phyloP scores from a whole-genome alignment of 2,888 invertebrate species.

The Caenorhabditis doughertyi region DNA sequence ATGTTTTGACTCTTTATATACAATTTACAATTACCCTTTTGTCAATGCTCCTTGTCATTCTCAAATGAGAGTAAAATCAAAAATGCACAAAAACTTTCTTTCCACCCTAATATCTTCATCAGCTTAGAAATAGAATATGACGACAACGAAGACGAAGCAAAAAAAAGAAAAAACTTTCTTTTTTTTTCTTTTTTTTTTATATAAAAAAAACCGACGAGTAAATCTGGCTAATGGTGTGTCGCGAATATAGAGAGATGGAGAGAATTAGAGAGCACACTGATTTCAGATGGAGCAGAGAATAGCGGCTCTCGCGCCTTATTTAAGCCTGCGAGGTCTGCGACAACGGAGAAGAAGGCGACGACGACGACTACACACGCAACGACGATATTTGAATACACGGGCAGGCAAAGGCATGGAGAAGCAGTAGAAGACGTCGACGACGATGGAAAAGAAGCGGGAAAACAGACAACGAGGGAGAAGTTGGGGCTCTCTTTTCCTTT shows the following conservation, averaged over 20 bases:
- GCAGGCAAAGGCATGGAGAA: constrained; percentile 33
- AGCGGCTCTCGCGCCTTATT: constrained; percentile 59
- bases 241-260: constrained; percentile 12
- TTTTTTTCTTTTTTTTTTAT: constrained; percentile 5
- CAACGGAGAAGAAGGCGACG: constrained; percentile 9
- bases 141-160: constrained; percentile 4
- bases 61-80: too few species aligned
- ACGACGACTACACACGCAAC: constrained; percentile 54
- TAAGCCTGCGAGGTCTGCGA: constrained; percentile 38
- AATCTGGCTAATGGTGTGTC: constrained; percentile 62
- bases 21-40: too few species aligned
- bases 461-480: constrained; percentile 38
- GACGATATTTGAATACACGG: constrained; percentile 56
- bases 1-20: too few species aligned
- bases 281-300: constrained; percentile 32
- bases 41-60: too few species aligned
- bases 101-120: too few species aligned
- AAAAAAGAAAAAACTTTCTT: constrained; percentile 43
- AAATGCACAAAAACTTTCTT: too few species aligned
- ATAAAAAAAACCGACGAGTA: constrained; percentile 55
- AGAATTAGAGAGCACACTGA: constrained; percentile 12
- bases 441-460: constrained; percentile 31
- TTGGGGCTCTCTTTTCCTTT: constrained; percentile 9
- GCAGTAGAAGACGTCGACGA: constrained; percentile 23
- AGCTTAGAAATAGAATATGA: constrained; percentile 2